These are phyloP conservation scores for Drosophila nr. fundita DNA, from an alignment of 2,888 invertebrate species.

Conservation along the genomic window DNA sequence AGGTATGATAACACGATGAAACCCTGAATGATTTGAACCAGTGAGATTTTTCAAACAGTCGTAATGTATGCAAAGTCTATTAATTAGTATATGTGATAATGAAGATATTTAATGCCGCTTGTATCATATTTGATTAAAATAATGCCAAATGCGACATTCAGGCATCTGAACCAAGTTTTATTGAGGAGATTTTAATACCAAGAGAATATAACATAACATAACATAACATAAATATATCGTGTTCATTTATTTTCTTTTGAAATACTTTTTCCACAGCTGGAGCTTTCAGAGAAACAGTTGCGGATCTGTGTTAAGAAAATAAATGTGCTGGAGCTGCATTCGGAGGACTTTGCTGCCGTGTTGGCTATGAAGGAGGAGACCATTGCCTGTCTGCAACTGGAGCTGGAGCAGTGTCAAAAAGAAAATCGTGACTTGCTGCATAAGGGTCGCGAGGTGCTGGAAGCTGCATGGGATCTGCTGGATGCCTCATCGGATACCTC, in stretches of 20 bases:
- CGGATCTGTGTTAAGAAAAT: constrained; percentile 65
- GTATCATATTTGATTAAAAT: background rate
- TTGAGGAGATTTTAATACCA: background rate
- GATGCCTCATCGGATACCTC: constrained; percentile 74
- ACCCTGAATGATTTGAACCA: background rate
- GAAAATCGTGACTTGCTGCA: constrained; percentile 73
- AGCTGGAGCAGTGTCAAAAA: constrained; percentile 80
- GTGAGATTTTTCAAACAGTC: background rate
- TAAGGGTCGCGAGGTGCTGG: constrained; percentile 70
- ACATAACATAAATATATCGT: background rate
- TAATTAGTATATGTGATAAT: background rate
- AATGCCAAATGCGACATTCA: background rate
- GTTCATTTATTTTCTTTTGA: background rate
- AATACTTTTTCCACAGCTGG: constrained; percentile 52
- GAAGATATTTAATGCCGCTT: background rate
- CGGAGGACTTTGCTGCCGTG: constrained; percentile 55
- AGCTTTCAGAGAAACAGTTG: constrained; percentile 65
- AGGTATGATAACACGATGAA: background rate
- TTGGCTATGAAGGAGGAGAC: constrained; percentile 56
- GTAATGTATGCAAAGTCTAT: background rate
- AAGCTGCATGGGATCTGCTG: constrained; percentile 77
- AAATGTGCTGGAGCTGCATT: constrained; percentile 65
- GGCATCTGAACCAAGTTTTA: background rate
- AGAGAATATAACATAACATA: background rate
- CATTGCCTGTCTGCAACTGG: constrained; percentile 70